A percentile compares a stretch with the other conserved stretches of the same genome.
phyloP scores from a whole-genome alignment of 1,140 invertebrate species.

The Scaptodrosophila lebanonensis region DNA sequence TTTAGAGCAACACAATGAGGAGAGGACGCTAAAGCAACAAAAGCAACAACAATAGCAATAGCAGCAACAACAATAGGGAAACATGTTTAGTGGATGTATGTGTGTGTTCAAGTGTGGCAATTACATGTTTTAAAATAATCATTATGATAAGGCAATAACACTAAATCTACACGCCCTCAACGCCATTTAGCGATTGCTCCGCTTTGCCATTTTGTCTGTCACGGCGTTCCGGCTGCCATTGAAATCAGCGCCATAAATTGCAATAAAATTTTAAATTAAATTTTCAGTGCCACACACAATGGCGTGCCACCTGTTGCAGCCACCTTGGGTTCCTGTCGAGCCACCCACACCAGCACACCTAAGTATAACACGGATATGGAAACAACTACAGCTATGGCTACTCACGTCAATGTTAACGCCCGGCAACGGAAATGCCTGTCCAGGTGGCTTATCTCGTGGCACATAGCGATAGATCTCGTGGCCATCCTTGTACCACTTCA shows the following conservation, averaged over 20 bases:
- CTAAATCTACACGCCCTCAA: constrained; percentile 46
- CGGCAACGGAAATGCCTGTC: constrained; percentile 85
- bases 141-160: constrained; percentile 66
- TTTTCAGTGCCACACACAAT: constrained; percentile 28
- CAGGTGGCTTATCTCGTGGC: constrained; percentile 84
- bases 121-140: constrained; percentile 72
- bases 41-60: constrained; percentile 10
- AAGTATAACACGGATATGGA: too few relatives aligned
- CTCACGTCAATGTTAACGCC: constrained; percentile 91
- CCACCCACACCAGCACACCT: background rate
- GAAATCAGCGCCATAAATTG: constrained; percentile 48
- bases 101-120: constrained; percentile 28
- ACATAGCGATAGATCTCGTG: constrained; percentile 91
- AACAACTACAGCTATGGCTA: constrained; percentile 60
- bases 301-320: constrained; percentile 5
- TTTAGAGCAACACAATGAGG: constrained; percentile 49
- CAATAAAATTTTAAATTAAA: constrained; percentile 74
- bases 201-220: too few relatives aligned
- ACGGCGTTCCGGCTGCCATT: background rate
- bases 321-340: background rate
- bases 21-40: constrained; percentile 36
- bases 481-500: constrained; percentile 93
- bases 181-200: constrained; percentile 3
- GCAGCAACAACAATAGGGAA: constrained; percentile 32
- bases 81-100: constrained; percentile 14